These are phyloP conservation scores for Irena cyanogastra DNA, from an alignment of 2,113 vertebrate species.

Conservation along the genomic window DNA sequence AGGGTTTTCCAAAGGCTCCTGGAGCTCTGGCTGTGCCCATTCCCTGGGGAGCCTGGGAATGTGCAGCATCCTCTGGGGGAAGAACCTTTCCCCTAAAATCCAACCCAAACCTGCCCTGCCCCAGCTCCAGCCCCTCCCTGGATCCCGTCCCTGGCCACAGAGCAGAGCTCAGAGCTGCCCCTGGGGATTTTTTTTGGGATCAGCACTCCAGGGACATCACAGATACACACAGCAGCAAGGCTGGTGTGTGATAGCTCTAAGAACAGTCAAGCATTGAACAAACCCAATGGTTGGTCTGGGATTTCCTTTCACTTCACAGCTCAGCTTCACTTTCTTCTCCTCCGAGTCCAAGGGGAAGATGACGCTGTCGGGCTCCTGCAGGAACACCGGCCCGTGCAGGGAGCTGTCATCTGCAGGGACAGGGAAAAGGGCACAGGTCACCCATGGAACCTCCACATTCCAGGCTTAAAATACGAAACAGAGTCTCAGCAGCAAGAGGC, in stretches of 20 bases:
- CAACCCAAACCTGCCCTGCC: rapidly evolving
- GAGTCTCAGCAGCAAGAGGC: neutral
- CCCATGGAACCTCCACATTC: rapidly evolving
- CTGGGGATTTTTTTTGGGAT: rapidly evolving
- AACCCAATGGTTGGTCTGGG: conserved; percentile 86
- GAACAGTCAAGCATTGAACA: neutral
- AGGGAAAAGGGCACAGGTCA: neutral
- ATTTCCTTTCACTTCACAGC: conserved; percentile 88
- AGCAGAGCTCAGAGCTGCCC: neutral
- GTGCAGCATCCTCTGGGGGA: neutral
- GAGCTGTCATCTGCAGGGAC: conserved; percentile 73
- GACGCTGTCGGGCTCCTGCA: conserved; percentile 87
- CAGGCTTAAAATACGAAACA: neutral
- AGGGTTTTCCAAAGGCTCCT: rapidly evolving
- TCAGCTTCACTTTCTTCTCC: conserved; percentile 90
- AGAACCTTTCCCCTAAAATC: neutral
- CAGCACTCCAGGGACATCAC: neutral
- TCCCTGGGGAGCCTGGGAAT: neutral
- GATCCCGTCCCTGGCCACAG: neutral
- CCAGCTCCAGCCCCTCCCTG: neutral
- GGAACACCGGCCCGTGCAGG: conserved; percentile 85
- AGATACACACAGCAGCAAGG: rapidly evolving
- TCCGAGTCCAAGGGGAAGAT: conserved; percentile 90
- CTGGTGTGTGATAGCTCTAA: rapidly evolving
- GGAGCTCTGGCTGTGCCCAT: neutral